phyloP scores from a whole-genome alignment of 2,797 vertebrate species.

The Labeo calbasu region DNA sequence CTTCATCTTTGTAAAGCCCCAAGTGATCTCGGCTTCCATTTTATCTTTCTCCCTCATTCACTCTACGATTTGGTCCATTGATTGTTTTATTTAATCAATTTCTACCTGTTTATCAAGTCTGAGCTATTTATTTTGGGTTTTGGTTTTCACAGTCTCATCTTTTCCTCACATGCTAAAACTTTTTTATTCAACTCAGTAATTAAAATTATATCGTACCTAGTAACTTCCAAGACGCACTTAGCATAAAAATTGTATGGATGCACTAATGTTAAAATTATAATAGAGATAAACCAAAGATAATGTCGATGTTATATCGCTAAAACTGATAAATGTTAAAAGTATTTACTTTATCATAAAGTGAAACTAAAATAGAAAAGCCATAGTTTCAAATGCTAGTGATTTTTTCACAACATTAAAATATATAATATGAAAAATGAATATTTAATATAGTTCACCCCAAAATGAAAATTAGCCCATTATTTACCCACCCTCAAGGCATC shows the following conservation, averaged over 20 bases:
- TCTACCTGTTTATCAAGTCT: slow-evolving; percentile 17
- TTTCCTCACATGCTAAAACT: background rate
- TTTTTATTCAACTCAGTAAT: background rate
- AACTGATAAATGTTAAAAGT: background rate
- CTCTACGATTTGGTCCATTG: slow-evolving; percentile 6
- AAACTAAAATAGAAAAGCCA: background rate
- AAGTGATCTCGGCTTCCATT: slow-evolving; percentile 3
- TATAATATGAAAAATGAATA: background rate
- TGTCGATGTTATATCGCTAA: background rate
- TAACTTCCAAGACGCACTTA: background rate
- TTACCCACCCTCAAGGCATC: too few relatives aligned
- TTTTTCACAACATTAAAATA: background rate
- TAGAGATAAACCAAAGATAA: background rate
- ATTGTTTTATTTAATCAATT: slow-evolving; percentile 19
- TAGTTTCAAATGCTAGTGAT: background rate
- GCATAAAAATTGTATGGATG: background rate
- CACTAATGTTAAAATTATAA: background rate
- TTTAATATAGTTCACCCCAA: too few relatives aligned
- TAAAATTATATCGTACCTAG: background rate
- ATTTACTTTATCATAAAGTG: background rate
- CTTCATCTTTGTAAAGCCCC: slow-evolving; percentile 10
- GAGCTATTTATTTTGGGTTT: slow-evolving; percentile 24
- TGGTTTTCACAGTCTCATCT: background rate
- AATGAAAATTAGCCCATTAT: too few relatives aligned
- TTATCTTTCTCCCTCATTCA: slow-evolving; percentile 10